These are phyloP conservation scores for Tipula helvola DNA, from an alignment of 2,888 invertebrate genomes.

Conservation along the genomic window DNA sequence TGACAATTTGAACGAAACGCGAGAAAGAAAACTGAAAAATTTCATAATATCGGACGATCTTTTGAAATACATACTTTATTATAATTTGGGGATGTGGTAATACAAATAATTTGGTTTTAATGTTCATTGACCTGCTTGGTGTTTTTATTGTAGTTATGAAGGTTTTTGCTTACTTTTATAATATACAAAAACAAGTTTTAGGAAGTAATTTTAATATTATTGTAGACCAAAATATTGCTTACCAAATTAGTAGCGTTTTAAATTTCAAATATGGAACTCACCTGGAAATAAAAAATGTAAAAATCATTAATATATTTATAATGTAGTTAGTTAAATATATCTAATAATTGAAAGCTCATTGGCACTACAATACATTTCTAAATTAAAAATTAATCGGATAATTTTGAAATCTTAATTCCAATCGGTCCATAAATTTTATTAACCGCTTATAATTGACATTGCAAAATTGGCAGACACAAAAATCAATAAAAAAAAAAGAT, in stretches of 20 bases:
- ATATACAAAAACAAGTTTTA: not conserved
- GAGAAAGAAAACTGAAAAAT: not conserved
- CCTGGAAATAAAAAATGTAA: not conserved
- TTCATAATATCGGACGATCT: not conserved
- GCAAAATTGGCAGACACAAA: not conserved
- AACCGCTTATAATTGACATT: not conserved
- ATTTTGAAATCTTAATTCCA: not conserved
- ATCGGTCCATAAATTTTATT: not conserved
- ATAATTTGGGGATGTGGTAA: not conserved
- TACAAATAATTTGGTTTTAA: not conserved
- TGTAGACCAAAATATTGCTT: not conserved
- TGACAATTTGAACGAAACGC: not conserved
- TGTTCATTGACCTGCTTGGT: not conserved
- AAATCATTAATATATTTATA: not conserved
- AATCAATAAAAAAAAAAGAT: not conserved
- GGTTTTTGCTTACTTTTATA: not conserved
- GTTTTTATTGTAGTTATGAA: not conserved
- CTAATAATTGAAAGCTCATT: not conserved
- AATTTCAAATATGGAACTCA: not conserved
- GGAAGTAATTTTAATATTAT: not conserved
- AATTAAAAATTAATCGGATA: not conserved
- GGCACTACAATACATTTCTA: too few species aligned
- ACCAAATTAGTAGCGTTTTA: not conserved
- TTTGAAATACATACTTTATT: not conserved
- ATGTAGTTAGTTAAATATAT: too few species aligned